Percentiles rank a stretch among this genome's conserved stretches.
phyloP scores from a whole-genome alignment of 1,140 invertebrate species.

The Mercenaria mercenaria region DNA sequence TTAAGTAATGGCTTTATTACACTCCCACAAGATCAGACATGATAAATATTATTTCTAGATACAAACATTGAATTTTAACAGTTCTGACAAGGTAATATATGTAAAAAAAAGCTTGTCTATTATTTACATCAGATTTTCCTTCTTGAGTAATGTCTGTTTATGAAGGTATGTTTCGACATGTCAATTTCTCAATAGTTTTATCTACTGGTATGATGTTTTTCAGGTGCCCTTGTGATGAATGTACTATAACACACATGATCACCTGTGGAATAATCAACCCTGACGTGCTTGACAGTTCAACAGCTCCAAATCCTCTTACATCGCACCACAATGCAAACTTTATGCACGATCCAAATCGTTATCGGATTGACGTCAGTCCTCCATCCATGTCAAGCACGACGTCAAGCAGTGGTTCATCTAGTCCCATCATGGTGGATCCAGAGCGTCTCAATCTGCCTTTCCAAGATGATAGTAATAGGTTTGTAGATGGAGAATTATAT shows the following conservation, averaged over 20 bases:
- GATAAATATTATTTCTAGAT: no score
- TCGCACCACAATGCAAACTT: slow-evolving; percentile 74
- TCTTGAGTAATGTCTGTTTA: no score
- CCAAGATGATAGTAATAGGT: slow-evolving; percentile 57
- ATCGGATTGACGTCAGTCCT: slow-evolving; percentile 82
- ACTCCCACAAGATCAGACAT: no score
- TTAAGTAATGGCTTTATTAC: no score
- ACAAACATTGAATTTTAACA: no score
- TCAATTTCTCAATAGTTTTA: no score
- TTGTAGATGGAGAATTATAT: no score
- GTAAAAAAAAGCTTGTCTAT: no score
- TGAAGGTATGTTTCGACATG: no score
- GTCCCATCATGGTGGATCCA: slow-evolving; percentile 82
- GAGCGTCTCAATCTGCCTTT: slow-evolving; percentile 78
- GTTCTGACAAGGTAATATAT: no score
- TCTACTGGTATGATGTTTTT: no score
- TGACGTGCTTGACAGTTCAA: slow-evolving; percentile 77
- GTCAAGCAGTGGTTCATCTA: slow-evolving; percentile 84
- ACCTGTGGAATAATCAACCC: slow-evolving; percentile 85
- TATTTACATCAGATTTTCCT: no score
- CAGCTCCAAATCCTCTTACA: slow-evolving; percentile 64
- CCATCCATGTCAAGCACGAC: slow-evolving; percentile 85
- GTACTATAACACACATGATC: slow-evolving; percentile 85
- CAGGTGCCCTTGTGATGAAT: slow-evolving; percentile 86
- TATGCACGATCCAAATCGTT: slow-evolving; percentile 80